These are phyloP conservation scores for Tyrannus savana DNA, from an alignment of 2,113 vertebrate species.

Conservation along the genomic window DNA sequence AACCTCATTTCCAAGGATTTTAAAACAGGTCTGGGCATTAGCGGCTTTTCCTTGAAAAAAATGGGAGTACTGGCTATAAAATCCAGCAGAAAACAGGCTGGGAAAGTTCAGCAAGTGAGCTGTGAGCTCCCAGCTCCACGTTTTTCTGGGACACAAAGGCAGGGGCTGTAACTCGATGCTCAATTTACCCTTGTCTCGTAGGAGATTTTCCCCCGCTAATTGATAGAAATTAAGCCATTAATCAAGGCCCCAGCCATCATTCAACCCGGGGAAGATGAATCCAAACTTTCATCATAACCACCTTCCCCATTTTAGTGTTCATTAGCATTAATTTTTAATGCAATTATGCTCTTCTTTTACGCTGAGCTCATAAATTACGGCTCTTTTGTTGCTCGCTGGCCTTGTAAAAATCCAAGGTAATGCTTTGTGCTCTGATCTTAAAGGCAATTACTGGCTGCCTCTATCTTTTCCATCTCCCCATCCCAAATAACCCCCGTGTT, in stretches of 20 bases:
- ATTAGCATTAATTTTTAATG: slow-evolving; percentile 99
- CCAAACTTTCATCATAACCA: slow-evolving; percentile 99
- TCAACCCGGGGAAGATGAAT: slow-evolving; percentile 99
- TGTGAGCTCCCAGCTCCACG: slow-evolving; percentile 46
- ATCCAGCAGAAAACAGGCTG: neutral
- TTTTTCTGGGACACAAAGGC: slow-evolving; percentile 78
- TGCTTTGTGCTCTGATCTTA: slow-evolving; percentile 99
- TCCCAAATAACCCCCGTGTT: slow-evolving; percentile 87
- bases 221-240: slow-evolving; percentile 99
- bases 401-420: slow-evolving; percentile 99
- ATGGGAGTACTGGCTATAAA: fast-evolving
- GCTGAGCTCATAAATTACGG: slow-evolving; percentile 99
- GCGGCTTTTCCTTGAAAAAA: neutral
- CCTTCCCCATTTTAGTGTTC: slow-evolving; percentile 99
- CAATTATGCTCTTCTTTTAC: slow-evolving; percentile 99
- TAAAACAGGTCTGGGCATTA: neutral
- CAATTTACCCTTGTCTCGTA: slow-evolving; percentile 95
- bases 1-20: neutral
- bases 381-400: slow-evolving; percentile 99
- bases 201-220: slow-evolving; percentile 97
- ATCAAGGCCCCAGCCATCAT: slow-evolving; percentile 99
- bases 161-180: slow-evolving; percentile 98
- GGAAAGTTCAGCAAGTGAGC: neutral
- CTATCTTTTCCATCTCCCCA: slow-evolving; percentile 87
- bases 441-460: slow-evolving; percentile 98